Evolutionary conservation across 2,797 vertebrate genomes (phyloP), one percentile per base, ranked within the genome.

Genomic region (Eremophila alpestris): DNA sequence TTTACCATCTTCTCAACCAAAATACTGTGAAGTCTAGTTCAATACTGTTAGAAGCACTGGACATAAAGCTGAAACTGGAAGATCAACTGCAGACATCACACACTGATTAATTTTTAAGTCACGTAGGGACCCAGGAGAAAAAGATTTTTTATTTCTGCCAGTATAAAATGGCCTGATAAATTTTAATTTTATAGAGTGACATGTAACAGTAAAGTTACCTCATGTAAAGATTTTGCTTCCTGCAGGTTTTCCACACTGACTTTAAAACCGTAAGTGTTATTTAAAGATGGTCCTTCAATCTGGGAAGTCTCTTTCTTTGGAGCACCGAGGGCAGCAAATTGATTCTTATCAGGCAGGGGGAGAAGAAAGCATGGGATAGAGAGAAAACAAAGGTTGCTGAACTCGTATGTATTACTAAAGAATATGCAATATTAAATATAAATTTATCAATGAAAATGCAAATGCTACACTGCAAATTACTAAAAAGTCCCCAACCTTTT

Each of bases 211-310:
- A 70, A 71, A 68, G 83, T 98, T 98, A 99, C 99, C 99, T 99
- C 99, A 78, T 99, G 99, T 96, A 99, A 98, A 87, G 99, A 98
- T 98, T 99, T 99, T 94, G 99, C 99, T 56, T 99, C 99, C 97
- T 99, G 98, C 63, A 99, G 98, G 93, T 99, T 99, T 97, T 99
- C 99, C 98, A 99, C 98, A 96, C 99, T 99, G 97, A 99, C 98
- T 98, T 98, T 99, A 97, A 99, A 99, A 94, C 99, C 99, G 0
- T 99, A 99, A 4, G 99, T 99, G 97, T 99, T 99, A 96, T 98
- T 98, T 94, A 99, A 98, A 87, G 99, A 99, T 27, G 99, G 99
- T 71, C 99, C 99, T 97, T 99, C 99, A 69, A 99, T 99, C 97
- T 99, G 98, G 95, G 99, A 99, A 87, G 90, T 97, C 18, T 99